Conservation (phyloP, 2,113 vertebrate genomes). For the Stigmatopora argus region DNA sequence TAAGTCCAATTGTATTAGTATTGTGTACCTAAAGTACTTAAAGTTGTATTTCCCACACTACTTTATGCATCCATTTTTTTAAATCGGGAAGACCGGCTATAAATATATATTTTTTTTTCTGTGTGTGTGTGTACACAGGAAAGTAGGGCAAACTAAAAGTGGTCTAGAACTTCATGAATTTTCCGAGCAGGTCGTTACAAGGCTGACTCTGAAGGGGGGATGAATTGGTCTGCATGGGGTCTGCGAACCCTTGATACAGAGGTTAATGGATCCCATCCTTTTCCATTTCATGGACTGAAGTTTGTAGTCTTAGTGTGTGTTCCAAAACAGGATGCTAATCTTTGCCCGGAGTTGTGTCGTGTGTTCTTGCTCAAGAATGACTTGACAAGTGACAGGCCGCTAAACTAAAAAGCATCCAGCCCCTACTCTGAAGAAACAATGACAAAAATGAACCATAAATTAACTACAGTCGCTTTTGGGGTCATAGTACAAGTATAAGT, state of each 20-base stretch:
- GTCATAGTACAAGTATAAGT: no score
- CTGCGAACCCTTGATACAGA: conserved; percentile 35
- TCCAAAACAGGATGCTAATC: conserved; percentile 34
- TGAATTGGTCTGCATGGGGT: conserved; percentile 43
- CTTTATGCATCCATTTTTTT: no score
- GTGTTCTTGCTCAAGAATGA: conserved; percentile 36
- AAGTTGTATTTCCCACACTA: no score
- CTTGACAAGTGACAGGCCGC: conserved; percentile 38
- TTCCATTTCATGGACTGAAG: conserved; percentile 37
- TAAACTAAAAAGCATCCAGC: conserved; percentile 31
- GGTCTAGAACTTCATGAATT: conserved; percentile 31
- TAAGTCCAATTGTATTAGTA: no score
- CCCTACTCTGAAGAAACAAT: not conserved
- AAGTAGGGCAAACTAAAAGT: conserved; percentile 45
- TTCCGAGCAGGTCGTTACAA: conserved; percentile 46
- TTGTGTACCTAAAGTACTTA: no score
- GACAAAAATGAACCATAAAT: no score
- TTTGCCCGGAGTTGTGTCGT: conserved; percentile 33
- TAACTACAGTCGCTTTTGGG: no score
- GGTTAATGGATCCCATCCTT: conserved; percentile 57
- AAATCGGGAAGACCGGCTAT: no score
- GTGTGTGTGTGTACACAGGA: conserved; percentile 6
- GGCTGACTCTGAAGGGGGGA: conserved; percentile 25
- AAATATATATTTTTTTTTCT: conserved; percentile 18
- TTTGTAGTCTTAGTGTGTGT: conserved; percentile 10